phyloP scores from a whole-genome alignment of 2,113 vertebrate genomes.

The Rhinolophus ferrumequinum region DNA sequence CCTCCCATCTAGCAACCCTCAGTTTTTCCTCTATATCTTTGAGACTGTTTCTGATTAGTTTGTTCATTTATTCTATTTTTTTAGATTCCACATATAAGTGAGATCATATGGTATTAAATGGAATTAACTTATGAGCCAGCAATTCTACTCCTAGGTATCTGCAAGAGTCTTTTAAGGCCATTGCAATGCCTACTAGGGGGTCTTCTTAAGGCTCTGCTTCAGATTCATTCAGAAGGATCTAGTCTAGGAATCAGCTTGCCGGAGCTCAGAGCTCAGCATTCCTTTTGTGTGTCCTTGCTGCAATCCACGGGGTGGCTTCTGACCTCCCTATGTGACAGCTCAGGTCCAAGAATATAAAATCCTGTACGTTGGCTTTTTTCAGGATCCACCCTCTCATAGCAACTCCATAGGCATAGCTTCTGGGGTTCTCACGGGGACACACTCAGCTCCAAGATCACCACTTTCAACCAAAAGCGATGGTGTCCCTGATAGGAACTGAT shows the following conservation, averaged over 20 bases:
- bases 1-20: no score
- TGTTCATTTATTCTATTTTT: no score
- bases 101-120: no score
- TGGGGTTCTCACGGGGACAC: background rate
- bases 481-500: background rate
- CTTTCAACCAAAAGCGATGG: background rate
- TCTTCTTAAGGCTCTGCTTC: constrained; percentile 12
- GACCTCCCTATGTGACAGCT: background rate
- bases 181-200: background rate
- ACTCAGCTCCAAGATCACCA: background rate
- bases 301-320: background rate
- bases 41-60: no score
- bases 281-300: background rate
- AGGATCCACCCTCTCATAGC: background rate
- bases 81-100: no score
- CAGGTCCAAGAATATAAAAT: background rate
- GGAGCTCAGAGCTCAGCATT: background rate
- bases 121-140: no score
- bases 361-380: background rate
- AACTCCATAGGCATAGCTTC: background rate
- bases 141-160: no score
- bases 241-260: background rate
- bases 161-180: background rate
- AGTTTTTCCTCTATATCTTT: no score
- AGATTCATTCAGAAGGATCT: background rate